A percentile compares a stretch with the other conserved stretches of the same genome.
phyloP scores from a whole-genome alignment of 2,113 vertebrate species.

The Lamprologus speciosus region DNA sequence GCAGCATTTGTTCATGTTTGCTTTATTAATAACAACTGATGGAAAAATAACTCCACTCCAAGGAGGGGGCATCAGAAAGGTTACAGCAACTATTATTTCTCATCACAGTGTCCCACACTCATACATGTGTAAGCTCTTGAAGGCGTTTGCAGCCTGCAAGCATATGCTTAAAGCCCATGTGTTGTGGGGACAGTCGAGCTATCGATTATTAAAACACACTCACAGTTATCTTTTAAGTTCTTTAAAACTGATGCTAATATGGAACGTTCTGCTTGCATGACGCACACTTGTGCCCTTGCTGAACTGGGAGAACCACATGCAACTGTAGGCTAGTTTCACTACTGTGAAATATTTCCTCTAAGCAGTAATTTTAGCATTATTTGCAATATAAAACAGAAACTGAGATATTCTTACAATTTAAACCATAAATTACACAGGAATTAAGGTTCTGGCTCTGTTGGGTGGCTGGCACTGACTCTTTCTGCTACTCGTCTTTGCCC shows the following conservation, averaged over 20 bases:
- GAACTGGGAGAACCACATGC: neutral
- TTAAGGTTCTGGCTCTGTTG: neutral
- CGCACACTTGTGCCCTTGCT: neutral
- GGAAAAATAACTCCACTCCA: neutral
- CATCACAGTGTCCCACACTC: neutral
- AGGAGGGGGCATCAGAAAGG: neutral
- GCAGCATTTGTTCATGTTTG: neutral
- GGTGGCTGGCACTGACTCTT: neutral
- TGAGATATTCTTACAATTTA: neutral
- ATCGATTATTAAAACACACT: neutral
- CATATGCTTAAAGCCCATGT: neutral
- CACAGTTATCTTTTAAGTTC: neutral
- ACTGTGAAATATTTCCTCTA: neutral
- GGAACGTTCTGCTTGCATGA: neutral
- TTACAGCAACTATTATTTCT: slow-evolving; percentile 13
- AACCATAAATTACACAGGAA: neutral
- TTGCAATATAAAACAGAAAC: neutral
- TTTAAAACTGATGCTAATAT: neutral
- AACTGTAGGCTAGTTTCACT: neutral
- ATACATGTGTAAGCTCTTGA: neutral
- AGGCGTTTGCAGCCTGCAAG: neutral
- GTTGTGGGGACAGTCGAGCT: neutral
- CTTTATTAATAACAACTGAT: neutral
- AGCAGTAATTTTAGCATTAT: neutral
- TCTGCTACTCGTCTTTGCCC: neutral